Evolutionary conservation across 2,797 vertebrate genomes (phyloP).

Genomic region (Chromobotia macracanthus): DNA sequence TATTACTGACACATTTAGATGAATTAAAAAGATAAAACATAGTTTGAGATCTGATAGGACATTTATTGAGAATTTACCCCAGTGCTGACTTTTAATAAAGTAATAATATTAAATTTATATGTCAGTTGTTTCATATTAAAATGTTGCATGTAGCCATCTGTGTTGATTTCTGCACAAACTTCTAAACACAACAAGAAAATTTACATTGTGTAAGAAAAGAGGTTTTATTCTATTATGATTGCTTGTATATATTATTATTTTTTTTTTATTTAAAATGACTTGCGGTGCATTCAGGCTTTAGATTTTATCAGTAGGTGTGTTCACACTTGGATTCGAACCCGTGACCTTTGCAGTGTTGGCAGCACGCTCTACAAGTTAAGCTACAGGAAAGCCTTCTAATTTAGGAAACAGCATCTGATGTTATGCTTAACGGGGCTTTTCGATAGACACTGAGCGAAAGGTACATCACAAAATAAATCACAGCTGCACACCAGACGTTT

Average conservation of each 20-base stretch:
- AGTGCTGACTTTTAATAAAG: slow-evolving; percentile 77
- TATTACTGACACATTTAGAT: slow-evolving; percentile 72
- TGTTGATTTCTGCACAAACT: slow-evolving; percentile 1
- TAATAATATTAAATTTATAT: slow-evolving; percentile 39
- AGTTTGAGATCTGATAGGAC: slow-evolving; percentile 73
- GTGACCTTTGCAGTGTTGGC: not conserved
- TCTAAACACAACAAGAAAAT: not conserved
- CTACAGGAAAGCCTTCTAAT: not conserved
- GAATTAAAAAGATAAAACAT: slow-evolving; percentile 76
- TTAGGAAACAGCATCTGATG: not conserved
- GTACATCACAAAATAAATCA: slow-evolving; percentile 10
- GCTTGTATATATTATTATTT: not conserved
- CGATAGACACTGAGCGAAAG: not conserved
- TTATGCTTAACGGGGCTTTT: slow-evolving; percentile 5
- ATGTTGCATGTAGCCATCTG: slow-evolving; percentile 23
- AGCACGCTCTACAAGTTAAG: not conserved
- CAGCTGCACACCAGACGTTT: slow-evolving; percentile 10
- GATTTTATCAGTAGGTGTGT: too few relatives aligned
- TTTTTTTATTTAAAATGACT: not conserved
- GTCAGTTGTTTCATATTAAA: slow-evolving; percentile 49
- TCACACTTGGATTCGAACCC: too few relatives aligned
- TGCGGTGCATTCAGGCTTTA: too few relatives aligned
- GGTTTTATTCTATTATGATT: not conserved
- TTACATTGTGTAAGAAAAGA: too few relatives aligned
- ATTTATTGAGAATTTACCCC: slow-evolving; percentile 68